These are phyloP conservation scores for Sebastes itinus DNA, from an alignment of 2,797 vertebrate species.

Conservation along the genomic window DNA sequence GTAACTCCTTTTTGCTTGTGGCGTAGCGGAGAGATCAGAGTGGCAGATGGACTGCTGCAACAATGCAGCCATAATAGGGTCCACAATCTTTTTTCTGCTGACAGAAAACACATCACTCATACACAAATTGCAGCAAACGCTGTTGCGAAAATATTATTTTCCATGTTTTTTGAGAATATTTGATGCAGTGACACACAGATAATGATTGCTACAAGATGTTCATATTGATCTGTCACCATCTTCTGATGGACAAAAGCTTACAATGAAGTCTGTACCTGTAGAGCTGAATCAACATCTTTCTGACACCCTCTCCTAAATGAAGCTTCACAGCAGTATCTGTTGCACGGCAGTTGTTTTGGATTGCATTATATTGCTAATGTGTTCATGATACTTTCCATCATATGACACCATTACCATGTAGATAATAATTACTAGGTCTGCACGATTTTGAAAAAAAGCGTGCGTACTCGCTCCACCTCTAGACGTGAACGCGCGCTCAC, in stretches of 20 bases:
- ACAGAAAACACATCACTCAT: background rate
- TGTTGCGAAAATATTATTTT: background rate
- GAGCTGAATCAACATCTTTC: slow-evolving; percentile 35
- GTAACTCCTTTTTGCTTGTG: background rate
- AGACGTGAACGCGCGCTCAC: too few relatives aligned
- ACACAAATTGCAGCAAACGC: background rate
- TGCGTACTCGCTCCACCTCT: too few relatives aligned
- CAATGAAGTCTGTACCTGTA: background rate
- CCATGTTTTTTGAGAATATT: background rate
- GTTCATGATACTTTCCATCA: background rate
- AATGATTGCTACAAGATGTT: slow-evolving; percentile 7
- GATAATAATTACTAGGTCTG: background rate
- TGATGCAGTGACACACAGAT: background rate
- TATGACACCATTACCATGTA: background rate
- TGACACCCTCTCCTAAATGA: background rate
- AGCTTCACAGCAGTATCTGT: background rate
- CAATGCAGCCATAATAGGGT: slow-evolving; percentile 1
- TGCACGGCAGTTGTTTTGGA: background rate
- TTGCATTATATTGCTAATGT: slow-evolving; percentile 10
- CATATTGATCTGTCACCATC: background rate
- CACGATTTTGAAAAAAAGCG: too few relatives aligned
- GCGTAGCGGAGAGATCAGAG: background rate
- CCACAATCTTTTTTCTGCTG: slow-evolving; percentile 1
- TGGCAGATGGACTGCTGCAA: slow-evolving; percentile 28
- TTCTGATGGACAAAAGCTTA: background rate